Percentiles rank a stretch among this genome's conserved stretches.
These are phyloP conservation scores for Gryllus bimaculatus DNA, from an alignment of 1,140 invertebrate genomes.

Conservation along the genomic window DNA sequence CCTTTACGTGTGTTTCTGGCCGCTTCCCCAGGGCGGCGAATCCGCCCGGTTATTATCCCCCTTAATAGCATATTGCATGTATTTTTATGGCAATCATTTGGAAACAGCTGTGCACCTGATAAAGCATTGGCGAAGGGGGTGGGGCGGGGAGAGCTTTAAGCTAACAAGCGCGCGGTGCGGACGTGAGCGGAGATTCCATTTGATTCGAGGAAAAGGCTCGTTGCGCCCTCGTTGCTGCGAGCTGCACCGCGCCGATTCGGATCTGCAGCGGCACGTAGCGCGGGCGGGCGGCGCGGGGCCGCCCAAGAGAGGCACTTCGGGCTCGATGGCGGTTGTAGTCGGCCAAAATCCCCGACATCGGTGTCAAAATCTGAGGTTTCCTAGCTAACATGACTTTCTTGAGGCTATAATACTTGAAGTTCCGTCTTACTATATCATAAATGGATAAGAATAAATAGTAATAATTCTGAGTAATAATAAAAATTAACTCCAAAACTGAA, in stretches of 20 bases:
- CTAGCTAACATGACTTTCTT: no score
- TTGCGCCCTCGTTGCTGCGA: neutral
- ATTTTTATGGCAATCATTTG: conserved; percentile 1
- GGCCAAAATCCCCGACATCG: no score
- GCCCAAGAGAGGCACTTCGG: neutral
- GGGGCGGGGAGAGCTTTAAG: neutral
- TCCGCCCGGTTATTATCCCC: neutral
- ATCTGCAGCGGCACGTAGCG: neutral
- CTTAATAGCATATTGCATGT: neutral
- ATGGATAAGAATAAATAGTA: no score
- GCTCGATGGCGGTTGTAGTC: no score
- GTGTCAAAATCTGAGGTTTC: no score
- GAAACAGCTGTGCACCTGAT: conserved; percentile 3
- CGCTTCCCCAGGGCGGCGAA: neutral
- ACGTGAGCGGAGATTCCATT: neutral
- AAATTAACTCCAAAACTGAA: no score
- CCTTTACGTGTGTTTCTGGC: neutral
- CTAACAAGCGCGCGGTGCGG: neutral
- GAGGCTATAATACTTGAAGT: no score
- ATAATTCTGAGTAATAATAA: no score
- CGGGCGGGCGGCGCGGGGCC: no score
- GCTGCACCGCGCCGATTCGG: neutral
- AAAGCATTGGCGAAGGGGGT: neutral
- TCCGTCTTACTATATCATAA: no score
- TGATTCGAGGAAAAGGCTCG: neutral